Evolutionary conservation across 1,140 invertebrate species (phyloP).

Genomic region (Lucilia sericata): DNA sequence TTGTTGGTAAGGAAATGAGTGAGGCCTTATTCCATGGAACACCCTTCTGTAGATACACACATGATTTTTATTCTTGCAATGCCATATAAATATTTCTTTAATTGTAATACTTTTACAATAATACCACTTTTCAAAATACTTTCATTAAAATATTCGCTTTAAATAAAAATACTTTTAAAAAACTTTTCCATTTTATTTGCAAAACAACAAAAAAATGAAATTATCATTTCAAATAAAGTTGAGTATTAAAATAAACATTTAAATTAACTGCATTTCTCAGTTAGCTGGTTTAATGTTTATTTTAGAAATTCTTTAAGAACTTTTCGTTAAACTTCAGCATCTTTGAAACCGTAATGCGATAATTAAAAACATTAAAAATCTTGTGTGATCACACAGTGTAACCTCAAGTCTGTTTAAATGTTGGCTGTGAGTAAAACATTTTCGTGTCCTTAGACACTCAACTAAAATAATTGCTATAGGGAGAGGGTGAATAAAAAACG

Average conservation of each 20-base stretch:
- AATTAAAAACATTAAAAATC: constrained; percentile 44
- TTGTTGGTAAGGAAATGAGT: too few relatives aligned
- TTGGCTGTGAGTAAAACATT: too few relatives aligned
- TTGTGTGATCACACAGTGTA: constrained; percentile 37
- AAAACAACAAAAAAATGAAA: neutral
- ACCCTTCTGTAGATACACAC: too few relatives aligned
- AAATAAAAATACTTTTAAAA: neutral
- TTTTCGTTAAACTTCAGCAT: constrained; percentile 10
- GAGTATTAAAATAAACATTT: constrained; percentile 39
- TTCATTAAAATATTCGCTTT: neutral
- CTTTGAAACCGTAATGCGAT: constrained; percentile 39
- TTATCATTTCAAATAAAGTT: constrained; percentile 38
- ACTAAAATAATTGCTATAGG: neutral
- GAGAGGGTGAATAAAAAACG: neutral
- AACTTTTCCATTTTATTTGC: constrained; percentile 1
- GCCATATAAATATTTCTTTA: too few relatives aligned
- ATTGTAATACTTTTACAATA: too few relatives aligned
- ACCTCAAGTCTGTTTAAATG: neutral
- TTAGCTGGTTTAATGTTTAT: constrained; percentile 23
- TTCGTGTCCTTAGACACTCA: too few relatives aligned
- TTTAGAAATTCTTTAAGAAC: constrained; percentile 27
- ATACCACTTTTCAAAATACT: neutral
- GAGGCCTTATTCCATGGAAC: too few relatives aligned
- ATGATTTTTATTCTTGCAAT: too few relatives aligned
- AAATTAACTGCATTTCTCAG: constrained; percentile 30